phyloP scores from a whole-genome alignment of 30 jellyfish, hydroid and myxozoan species.

The Aurelia sp. region DNA sequence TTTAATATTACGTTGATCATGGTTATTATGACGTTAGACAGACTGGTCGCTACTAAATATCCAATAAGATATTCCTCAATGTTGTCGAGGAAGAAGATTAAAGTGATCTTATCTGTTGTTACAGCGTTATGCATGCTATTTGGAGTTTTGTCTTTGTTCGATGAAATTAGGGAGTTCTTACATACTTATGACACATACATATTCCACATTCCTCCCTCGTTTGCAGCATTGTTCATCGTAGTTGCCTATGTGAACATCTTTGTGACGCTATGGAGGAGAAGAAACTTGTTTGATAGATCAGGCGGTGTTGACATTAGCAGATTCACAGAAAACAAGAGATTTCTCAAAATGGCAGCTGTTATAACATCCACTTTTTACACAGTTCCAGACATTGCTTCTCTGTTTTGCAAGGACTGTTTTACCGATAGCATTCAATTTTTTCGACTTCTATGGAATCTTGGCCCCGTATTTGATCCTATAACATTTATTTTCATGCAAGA shows the following conservation, averaged over 20 bases:
- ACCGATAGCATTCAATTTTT: not conserved
- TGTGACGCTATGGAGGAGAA: not conserved
- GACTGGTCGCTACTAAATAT: not conserved
- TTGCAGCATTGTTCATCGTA: not conserved
- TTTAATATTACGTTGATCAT: not conserved
- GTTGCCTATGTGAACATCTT: not conserved
- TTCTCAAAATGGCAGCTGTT: not conserved
- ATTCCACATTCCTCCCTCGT: not conserved
- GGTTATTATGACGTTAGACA: not conserved
- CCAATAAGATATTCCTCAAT: not conserved
- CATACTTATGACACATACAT: not conserved
- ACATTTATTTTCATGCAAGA: not conserved
- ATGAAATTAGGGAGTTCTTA: not conserved
- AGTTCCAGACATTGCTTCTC: not conserved
- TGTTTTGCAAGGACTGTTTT: not conserved
- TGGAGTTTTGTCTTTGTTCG: not conserved
- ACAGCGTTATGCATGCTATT: not conserved
- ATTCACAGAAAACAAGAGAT: not conserved
- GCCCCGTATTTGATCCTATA: not conserved
- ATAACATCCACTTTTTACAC: not conserved
- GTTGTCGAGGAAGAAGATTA: not conserved
- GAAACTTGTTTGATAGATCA: not conserved
- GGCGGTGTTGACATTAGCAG: not conserved
- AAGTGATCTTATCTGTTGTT: not conserved
- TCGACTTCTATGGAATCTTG: not conserved